phyloP scores from a whole-genome alignment of 2,888 invertebrate genomes.

The Campaea margaritaria region DNA sequence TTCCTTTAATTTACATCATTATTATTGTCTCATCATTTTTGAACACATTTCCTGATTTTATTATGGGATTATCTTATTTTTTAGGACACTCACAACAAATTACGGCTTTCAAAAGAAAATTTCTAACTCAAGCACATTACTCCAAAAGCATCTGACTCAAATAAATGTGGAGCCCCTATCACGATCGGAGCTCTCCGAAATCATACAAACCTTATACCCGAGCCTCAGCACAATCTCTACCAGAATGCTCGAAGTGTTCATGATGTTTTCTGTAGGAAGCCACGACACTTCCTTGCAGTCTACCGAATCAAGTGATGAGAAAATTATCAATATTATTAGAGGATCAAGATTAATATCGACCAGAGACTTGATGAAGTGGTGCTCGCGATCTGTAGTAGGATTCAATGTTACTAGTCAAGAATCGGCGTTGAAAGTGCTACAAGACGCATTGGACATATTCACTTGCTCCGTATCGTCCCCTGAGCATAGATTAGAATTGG shows the following conservation, averaged over 20 bases:
- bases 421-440: conserved; percentile 89
- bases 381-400: conserved; percentile 89
- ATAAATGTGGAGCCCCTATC: conserved; percentile 93
- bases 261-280: conserved; percentile 90
- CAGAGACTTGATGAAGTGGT: conserved; percentile 97
- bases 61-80: conserved; percentile 39
- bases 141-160: conserved; percentile 93
- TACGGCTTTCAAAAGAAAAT: conserved; percentile 87
- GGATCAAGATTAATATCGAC: conserved; percentile 90
- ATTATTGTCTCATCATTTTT: neutral
- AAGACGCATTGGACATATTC: conserved; percentile 97
- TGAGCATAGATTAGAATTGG: conserved; percentile 87
- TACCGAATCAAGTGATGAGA: conserved; percentile 56
- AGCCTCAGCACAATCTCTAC: conserved; percentile 89
- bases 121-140: conserved; percentile 87
- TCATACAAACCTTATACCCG: conserved; percentile 89
- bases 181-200: conserved; percentile 89
- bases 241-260: conserved; percentile 93
- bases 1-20: neutral
- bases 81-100: conserved; percentile 85
- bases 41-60: too few species aligned
- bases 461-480: conserved; percentile 90
- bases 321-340: conserved; percentile 64
- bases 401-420: conserved; percentile 90
- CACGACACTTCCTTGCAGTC: conserved; percentile 82